Evolutionary conservation across 2,888 invertebrate species (phyloP).

Genomic region (Conchocele bisecta): DNA sequence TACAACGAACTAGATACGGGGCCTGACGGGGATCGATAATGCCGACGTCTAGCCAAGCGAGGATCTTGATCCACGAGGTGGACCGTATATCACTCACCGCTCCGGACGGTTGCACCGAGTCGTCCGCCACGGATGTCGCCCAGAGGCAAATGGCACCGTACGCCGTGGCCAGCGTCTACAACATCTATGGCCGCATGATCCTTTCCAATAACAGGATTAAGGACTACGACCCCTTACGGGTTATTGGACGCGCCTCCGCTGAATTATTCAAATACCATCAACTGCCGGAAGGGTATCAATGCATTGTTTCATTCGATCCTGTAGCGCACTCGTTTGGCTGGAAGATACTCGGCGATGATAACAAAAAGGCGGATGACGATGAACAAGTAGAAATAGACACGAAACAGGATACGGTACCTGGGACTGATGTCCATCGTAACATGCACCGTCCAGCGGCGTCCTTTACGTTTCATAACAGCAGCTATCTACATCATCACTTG

Average conservation of each 20-base stretch:
- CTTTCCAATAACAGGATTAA: constrained; percentile 3
- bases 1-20: not conserved
- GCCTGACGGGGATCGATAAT: not conserved
- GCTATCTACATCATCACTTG: too few species aligned
- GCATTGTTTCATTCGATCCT: constrained; percentile 4
- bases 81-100: not conserved
- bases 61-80: constrained; percentile 23
- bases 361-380: too few species aligned
- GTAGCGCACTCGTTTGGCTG: not conserved
- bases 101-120: not conserved
- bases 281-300: constrained; percentile 19
- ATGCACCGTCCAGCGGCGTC: too few species aligned
- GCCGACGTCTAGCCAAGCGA: constrained; percentile 49
- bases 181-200: constrained; percentile 18
- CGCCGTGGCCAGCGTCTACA: constrained; percentile 29
- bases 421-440: too few species aligned
- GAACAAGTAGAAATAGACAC: too few species aligned
- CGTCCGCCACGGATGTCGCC: not conserved
- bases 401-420: too few species aligned
- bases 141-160: constrained; percentile 18
- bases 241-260: constrained; percentile 36
- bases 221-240: constrained; percentile 24
- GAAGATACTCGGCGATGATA: constrained; percentile 2
- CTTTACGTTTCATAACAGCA: too few species aligned
- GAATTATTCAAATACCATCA: constrained; percentile 44